phyloP scores from a whole-genome alignment of 2,888 invertebrate genomes.

The Drosophila stalkeri region DNA sequence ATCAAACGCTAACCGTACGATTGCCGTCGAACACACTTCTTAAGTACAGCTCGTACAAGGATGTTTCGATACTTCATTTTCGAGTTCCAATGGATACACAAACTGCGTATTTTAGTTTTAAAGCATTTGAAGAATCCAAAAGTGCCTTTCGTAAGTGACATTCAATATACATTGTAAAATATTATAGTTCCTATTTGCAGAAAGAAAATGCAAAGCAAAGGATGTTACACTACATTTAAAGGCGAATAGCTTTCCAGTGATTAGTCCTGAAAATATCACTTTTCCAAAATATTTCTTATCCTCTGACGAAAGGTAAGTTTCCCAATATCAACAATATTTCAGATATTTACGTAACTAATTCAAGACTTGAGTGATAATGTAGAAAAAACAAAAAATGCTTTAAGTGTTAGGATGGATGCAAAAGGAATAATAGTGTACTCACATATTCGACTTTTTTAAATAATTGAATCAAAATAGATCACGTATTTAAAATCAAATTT shows the following conservation, averaged over 20 bases:
- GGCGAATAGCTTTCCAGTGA: slow-evolving; percentile 92
- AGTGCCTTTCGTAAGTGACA: slow-evolving; percentile 84
- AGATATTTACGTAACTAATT: too few species aligned
- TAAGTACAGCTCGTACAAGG: slow-evolving; percentile 87
- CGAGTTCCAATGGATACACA: slow-evolving; percentile 86
- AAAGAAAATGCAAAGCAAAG: slow-evolving; percentile 88
- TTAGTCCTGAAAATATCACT: slow-evolving; percentile 92
- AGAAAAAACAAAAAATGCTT: background rate
- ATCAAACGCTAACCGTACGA: slow-evolving; percentile 83
- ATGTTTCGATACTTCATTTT: slow-evolving; percentile 87
- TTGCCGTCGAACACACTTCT: slow-evolving; percentile 86
- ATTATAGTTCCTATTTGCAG: slow-evolving; percentile 59
- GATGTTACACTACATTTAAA: slow-evolving; percentile 91
- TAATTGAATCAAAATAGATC: too few species aligned
- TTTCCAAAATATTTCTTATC: slow-evolving; percentile 89
- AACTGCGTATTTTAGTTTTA: slow-evolving; percentile 85
- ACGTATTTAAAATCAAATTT: too few species aligned
- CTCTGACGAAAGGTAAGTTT: slow-evolving; percentile 83
- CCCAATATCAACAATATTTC: background rate
- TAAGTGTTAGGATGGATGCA: background rate
- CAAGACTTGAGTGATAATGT: background rate
- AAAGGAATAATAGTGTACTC: too few species aligned
- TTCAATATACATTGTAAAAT: too few species aligned
- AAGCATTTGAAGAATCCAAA: slow-evolving; percentile 85
- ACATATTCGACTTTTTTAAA: too few species aligned